Base-by-base conservation (phyloP, 2,113 vertebrate genomes). In the Harpagus bidentatus region DNA sequence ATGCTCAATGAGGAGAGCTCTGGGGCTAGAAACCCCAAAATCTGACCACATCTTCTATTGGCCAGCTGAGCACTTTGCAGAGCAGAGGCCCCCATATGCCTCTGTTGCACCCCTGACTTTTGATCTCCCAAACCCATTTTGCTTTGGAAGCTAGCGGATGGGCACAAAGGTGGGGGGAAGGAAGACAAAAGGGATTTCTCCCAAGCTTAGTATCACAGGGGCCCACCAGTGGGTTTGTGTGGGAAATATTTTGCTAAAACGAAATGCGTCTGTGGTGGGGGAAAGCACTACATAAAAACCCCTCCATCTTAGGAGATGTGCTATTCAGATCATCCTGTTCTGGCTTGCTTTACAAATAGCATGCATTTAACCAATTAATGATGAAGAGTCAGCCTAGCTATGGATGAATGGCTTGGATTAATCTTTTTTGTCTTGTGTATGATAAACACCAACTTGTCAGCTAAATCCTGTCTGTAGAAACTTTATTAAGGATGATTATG, bases 401-500 rank as follows among this genome's bases (percentile, higher is more conserved):
- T 47, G 91, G 89, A 91, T 82, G 89, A 95, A 82, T 71, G 91
- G 26, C 53, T 95, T 88, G 78, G 87, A 95, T 93, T 95, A 96
- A 96, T 93, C 84, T 93, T 88, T 89, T 96, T 93, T 93, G 78
- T 91, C 78, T 82, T 58, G 45, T 66, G n/a, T 95, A 77, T 83
- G 77, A 93, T 89, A 95, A 97, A 96, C 93, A 96, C 58, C 66
- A 90, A 90, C 84, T 90, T 80, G 89, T 77, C 94, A 95, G 89
- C 93, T 96, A 97, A 93, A 96, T 95, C 89, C 78, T 76, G 66
- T 18, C 94, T 59, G 62, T 53, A 93, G 95, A 89, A 95, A 91
- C 91, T 93, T 93, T 90, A 95, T 89, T 82, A 95, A 82, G 62
- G 84, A 73, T 88, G 84, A 95, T 95, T 95, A 95, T 73, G 78